These are phyloP conservation scores for Sarcophaga rosellei DNA, from an alignment of 2,888 invertebrate genomes.

Conservation along the genomic window DNA sequence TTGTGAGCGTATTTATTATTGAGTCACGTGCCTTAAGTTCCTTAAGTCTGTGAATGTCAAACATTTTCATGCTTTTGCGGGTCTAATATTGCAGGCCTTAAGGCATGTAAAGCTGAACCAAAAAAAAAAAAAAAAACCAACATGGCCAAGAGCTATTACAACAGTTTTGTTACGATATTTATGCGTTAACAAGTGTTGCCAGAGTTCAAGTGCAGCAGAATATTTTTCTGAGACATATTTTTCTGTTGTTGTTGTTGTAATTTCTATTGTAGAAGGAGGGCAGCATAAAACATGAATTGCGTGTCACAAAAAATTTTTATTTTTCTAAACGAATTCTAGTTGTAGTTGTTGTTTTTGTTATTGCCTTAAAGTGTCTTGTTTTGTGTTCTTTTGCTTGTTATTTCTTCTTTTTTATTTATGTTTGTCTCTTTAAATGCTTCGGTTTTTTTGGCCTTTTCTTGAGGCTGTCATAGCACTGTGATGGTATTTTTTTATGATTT, in stretches of 20 bases:
- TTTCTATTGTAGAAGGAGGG: background rate
- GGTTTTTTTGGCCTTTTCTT: background rate
- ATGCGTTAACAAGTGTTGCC: slow-evolving; percentile 55
- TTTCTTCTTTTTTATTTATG: background rate
- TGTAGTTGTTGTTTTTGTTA: background rate
- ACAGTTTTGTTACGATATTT: slow-evolving; percentile 37
- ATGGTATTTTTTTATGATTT: background rate
- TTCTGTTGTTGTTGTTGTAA: slow-evolving; percentile 4
- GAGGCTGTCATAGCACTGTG: background rate
- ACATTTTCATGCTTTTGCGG: no score
- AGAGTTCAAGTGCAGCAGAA: slow-evolving; percentile 57
- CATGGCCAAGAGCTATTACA: slow-evolving; percentile 20
- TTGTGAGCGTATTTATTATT: no score
- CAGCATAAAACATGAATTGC: slow-evolving; percentile 13
- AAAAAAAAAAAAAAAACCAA: background rate
- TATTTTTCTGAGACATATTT: background rate
- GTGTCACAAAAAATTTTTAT: slow-evolving; percentile 33
- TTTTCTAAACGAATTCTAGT: background rate
- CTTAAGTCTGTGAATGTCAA: no score
- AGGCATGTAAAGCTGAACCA: background rate
- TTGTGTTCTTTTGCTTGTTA: background rate
- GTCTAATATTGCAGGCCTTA: no score
- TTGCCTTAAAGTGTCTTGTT: background rate
- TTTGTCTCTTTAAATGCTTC: slow-evolving; percentile 29
- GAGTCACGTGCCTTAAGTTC: background rate